phyloP scores from a whole-genome alignment of 2,113 vertebrate genomes.

The Corvus hawaiiensis region DNA sequence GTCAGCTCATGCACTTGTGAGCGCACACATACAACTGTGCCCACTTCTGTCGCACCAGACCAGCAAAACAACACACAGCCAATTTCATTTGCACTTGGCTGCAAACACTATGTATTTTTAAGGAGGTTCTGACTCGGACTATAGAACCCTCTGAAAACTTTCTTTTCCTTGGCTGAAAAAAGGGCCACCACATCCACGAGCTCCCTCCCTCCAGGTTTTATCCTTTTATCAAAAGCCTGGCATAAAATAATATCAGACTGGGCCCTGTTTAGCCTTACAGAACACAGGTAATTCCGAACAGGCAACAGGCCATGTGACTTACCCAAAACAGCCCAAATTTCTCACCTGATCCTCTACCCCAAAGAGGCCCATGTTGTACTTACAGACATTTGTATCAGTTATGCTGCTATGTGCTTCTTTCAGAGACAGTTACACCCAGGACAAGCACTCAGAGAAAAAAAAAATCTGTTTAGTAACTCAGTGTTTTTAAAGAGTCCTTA shows the following conservation, averaged over 20 bases:
- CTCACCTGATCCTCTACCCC: background rate
- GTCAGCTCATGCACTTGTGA: background rate
- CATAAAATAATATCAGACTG: background rate
- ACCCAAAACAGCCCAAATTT: background rate
- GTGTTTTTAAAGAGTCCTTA: background rate
- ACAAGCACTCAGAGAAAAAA: background rate
- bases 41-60: background rate
- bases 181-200: background rate
- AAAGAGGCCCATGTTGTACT: background rate
- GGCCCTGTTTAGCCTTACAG: background rate
- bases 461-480: background rate
- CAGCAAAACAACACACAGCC: background rate
- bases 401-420: background rate
- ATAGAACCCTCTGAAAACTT: background rate
- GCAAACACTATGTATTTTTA: background rate
- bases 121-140: background rate
- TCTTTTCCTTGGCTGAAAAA: background rate
- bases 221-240: background rate
- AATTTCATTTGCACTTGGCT: background rate
- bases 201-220: background rate
- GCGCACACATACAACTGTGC: fast-evolving
- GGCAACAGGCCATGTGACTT: background rate
- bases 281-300: background rate
- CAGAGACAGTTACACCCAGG: background rate
- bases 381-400: background rate